These are phyloP conservation scores for Drosophila mimica DNA, from an alignment of 2,888 invertebrate species.

Conservation along the genomic window DNA sequence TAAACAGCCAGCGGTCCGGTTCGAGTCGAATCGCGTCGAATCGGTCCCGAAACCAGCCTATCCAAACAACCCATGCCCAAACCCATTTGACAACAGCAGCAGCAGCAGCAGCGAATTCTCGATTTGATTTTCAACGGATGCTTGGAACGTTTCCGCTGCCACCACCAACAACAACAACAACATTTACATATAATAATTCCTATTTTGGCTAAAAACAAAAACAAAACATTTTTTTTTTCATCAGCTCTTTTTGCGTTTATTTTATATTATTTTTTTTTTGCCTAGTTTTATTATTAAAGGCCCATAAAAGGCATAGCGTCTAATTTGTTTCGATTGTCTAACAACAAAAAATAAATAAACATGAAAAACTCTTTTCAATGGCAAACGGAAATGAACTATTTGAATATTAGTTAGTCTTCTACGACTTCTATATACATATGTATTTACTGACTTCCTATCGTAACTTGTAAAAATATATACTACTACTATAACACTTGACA, in stretches of 20 bases:
- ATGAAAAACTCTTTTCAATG: conserved; percentile 66
- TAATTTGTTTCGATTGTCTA: conserved; percentile 79
- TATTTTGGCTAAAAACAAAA: conserved; percentile 61
- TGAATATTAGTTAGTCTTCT: conserved; percentile 33
- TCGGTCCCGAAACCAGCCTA: conserved; percentile 12
- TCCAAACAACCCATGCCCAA: conserved; percentile 10
- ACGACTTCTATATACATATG: not conserved
- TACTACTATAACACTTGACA: not conserved
- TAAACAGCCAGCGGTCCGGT: conserved; percentile 30
- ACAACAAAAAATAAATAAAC: conserved; percentile 60
- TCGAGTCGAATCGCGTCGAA: not conserved
- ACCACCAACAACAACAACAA: conserved; percentile 40
- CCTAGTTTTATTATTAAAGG: conserved; percentile 69
- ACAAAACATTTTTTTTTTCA: conserved; percentile 21
- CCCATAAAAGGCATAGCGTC: conserved; percentile 72
- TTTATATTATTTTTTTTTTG: conserved; percentile 37
- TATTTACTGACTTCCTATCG: conserved; percentile 8
- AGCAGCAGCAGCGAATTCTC: conserved; percentile 25
- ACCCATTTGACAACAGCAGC: conserved; percentile 18
- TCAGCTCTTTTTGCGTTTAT: conserved; percentile 29
- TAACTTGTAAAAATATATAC: conserved; percentile 26
- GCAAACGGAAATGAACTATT: conserved; percentile 74
- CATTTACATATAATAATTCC: conserved; percentile 61
- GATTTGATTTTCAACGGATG: conserved; percentile 58
- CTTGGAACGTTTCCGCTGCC: conserved; percentile 62